Base-by-base conservation (phyloP, 2,888 invertebrate species). In the Drosophila borborema region DNA sequence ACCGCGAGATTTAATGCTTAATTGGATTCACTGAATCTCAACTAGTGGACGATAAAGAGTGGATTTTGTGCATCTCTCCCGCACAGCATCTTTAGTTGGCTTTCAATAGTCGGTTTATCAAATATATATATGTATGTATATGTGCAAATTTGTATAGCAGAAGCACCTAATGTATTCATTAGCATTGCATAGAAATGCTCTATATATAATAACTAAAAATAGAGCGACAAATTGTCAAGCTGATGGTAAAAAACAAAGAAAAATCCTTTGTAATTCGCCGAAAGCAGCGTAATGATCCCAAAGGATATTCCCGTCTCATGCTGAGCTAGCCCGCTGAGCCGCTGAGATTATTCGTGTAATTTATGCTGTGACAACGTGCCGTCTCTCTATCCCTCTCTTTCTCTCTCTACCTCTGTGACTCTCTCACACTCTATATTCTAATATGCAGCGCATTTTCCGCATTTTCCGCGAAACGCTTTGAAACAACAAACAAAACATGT, bases 401-500 rank as follows among this genome's bases (percentile, higher is more conserved):
- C 8, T 48, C 16, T 46, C 31, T 46, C 28, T 28, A 20, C 18
- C 53, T 36, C 10, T n/a, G 20, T 20, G 20, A 20, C 45, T 20
- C 14, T 6, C 20, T 38, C 38, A 4, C 14, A 8, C n/a, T 40
- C 45, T 56, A 53, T 36, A 49, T 16, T 80, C 63, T 70, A 80
- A 70, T 66, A 75, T 80, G 71, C 63, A 77, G 49, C 71, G 51
- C 54, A 74, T 64, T 77, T 70, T 60, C 54, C 69, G 53, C 55
- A 70, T 70, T 70, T 77, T 77, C 70, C 80, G 77, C 80, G 77
- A 74, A 80, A 75, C 58, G 63, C 80, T 77, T 75, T 71, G 66
- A 71, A 77, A 72, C 55, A 75, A 80, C 76, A 80, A 77, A 80
- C 77, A 80, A 80, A 77, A 77, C 80, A 77, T 72, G 80, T 77